Base-by-base conservation (phyloP, 2,797 vertebrate genomes). In the Tachyglossus aculeatus region DNA sequence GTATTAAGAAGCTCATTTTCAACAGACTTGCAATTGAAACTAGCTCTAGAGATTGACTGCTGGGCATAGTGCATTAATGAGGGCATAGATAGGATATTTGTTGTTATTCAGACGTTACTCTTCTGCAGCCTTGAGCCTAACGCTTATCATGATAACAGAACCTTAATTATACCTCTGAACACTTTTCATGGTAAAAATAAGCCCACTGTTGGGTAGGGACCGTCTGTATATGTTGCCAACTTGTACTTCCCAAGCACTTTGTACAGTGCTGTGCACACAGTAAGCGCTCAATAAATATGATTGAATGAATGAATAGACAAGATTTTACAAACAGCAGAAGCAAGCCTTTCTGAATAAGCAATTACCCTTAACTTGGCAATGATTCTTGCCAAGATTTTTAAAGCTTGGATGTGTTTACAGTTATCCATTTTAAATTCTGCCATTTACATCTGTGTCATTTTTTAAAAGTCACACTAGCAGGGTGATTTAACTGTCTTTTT, bases 371-470 rank as follows among this genome's bases (percentile, higher is more conserved):
- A 29, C 51, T 40, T 33, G 27, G 36, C 38, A 15, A 15, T 44
- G 25, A 27, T 21, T 29, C 27, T 57, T 45, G 51, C 32, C 38
- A 65, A 67, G 53, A 37, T 6, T 68, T 53, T 32, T 58, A 38
- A 50, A 52, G 68, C 18, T 56, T 21, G 4, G 8, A 66, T 69
- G 59, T 57, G 16, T 31, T 6, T 31, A 21, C 19, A 52, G 56
- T 33, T 57, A 61, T 74, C 60, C 74, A 52, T 72, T 71, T 55
- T 77, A 80, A 60, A 37, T 10, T 9, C 38, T 58, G 41, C 48
- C 53, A 56, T 55, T 80, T 72, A 60, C 66, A 56, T 84, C 69
- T 77, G 66, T 56, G 14, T 69, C 67, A 81, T 77, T 78, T 69
- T n/a, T n/a, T n/a, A n/a, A n/a, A 76, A 78, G 80, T 70, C 55